Conservation (phyloP, 2,888 invertebrate species). For the Incurvaria masculella region DNA sequence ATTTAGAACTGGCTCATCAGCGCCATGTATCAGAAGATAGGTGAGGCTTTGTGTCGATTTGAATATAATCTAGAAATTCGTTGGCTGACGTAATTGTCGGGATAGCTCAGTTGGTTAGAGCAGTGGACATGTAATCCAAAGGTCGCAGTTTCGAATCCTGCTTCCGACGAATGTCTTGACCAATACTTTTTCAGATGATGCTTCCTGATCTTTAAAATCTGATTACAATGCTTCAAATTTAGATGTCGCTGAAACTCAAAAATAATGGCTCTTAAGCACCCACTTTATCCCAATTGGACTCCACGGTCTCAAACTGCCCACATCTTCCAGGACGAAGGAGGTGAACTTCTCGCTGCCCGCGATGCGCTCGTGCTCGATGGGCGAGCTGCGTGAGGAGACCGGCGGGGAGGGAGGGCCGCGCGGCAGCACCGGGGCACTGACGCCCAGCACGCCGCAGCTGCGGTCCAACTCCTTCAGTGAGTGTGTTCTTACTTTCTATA, state of each 20-base stretch:
- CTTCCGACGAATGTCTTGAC: too few species aligned
- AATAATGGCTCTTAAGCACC: not conserved
- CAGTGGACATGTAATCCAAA: too few species aligned
- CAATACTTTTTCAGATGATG: too few species aligned
- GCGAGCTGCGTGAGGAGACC: slow-evolving; percentile 44
- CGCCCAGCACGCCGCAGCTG: slow-evolving; percentile 44
- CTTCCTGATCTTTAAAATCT: not conserved
- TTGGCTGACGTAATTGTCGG: too few species aligned
- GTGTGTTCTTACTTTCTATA: too few species aligned
- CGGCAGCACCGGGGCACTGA: slow-evolving; percentile 38
- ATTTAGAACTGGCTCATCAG: not conserved
- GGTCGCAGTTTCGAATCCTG: too few species aligned
- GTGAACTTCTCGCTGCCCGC: slow-evolving; percentile 49
- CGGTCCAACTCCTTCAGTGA: slow-evolving; percentile 69
- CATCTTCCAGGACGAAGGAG: slow-evolving; percentile 39
- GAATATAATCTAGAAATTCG: too few species aligned
- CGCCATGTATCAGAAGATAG: not conserved
- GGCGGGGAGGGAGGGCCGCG: slow-evolving; percentile 32
- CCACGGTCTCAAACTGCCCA: too few species aligned
- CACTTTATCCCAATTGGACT: too few species aligned
- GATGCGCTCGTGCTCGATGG: slow-evolving; percentile 44
- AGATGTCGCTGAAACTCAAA: not conserved
- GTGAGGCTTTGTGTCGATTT: too few species aligned
- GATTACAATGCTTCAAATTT: too few species aligned
- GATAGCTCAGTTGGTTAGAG: too few species aligned